phyloP scores from a whole-genome alignment of 1,140 invertebrate species.

The Panulirus ornatus region DNA sequence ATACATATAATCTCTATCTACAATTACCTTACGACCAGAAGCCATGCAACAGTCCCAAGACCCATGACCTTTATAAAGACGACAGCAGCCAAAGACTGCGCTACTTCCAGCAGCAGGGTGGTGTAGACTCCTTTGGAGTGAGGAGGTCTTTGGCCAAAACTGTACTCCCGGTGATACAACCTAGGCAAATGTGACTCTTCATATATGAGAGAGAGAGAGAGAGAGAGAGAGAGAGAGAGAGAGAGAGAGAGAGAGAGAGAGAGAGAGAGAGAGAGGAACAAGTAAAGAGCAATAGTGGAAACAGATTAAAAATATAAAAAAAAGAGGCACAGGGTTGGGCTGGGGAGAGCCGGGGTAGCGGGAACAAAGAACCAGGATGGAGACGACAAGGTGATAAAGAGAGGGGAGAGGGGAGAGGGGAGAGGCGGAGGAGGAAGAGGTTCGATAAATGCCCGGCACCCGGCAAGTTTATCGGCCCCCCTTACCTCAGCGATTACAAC shows the following conservation, averaged over 20 bases:
- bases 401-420: not conserved
- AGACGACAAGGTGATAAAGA: constrained; percentile 1
- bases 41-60: no score
- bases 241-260: not conserved
- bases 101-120: no score
- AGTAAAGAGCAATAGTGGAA: not conserved
- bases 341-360: not conserved
- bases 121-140: no score
- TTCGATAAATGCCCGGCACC: not conserved
- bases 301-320: no score
- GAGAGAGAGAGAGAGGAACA: not conserved
- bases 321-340: no score
- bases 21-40: no score
- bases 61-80: no score
- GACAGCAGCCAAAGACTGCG: no score
- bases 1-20: no score
- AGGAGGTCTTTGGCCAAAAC: no score
- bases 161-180: no score
- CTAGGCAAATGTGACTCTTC: no score
- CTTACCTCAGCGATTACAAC: not conserved
- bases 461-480: not conserved
- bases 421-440: not conserved
- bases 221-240: not conserved
- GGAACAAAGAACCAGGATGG: not conserved
- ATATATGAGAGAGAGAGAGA: not conserved